Evolutionary conservation across 2,888 invertebrate species (phyloP).

Genomic region (Drepanosiphum platanoidis): DNA sequence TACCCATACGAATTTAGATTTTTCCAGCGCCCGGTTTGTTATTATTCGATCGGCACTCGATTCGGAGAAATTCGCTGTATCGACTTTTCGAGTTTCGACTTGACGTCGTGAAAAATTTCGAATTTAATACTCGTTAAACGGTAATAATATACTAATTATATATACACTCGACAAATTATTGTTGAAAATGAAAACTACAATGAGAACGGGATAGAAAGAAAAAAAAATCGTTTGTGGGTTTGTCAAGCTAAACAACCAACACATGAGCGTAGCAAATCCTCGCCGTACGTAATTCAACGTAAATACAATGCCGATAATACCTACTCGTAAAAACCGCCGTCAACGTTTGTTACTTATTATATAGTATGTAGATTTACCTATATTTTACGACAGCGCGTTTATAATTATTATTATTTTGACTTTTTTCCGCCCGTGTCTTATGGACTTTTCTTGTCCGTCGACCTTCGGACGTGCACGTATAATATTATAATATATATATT

Average conservation of each 20-base stretch:
- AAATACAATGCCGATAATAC: neutral
- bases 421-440: neutral
- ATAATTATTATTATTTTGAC: neutral
- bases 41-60: no score
- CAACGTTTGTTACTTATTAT: no score
- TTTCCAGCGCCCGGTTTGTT: no score
- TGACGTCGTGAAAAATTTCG: no score
- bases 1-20: no score
- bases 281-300: neutral
- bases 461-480: neutral
- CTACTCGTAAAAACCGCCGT: neutral
- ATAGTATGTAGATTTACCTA: no score
- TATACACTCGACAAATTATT: no score
- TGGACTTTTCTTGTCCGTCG: neutral
- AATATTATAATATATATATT: no score
- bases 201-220: neutral
- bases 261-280: conserved; percentile 11
- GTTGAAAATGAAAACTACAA: neutral
- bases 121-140: no score
- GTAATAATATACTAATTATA: no score
- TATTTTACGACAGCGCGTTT: neutral
- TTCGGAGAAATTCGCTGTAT: no score
- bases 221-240: conserved; percentile 10
- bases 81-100: no score
- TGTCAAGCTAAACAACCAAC: conserved; percentile 9